phyloP scores from a whole-genome alignment of 2,113 vertebrate genomes.

The Zosterops hypoxanthus region DNA sequence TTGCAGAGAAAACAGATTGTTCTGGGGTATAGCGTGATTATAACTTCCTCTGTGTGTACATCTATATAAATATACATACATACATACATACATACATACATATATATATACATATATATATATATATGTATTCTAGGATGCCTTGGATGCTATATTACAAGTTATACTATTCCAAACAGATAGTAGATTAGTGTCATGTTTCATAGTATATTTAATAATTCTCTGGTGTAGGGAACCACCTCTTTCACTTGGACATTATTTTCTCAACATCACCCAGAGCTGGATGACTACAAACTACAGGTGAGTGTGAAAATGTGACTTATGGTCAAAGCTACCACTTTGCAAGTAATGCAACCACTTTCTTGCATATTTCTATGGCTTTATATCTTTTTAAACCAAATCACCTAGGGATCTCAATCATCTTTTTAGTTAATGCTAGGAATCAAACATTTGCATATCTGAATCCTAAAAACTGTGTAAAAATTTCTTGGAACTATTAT shows the following conservation, averaged over 20 bases:
- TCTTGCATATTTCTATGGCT: neutral
- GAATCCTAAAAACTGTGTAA: neutral
- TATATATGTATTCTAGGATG: neutral
- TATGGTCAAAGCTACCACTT: neutral
- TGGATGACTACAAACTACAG: neutral
- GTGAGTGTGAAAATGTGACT: neutral
- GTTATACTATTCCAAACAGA: neutral
- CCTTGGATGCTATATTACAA: neutral
- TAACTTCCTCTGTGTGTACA: neutral
- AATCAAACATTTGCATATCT: neutral
- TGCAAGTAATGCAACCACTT: neutral
- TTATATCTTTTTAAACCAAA: neutral
- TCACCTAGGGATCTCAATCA: accelerated
- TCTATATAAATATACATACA: neutral
- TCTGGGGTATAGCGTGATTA: neutral
- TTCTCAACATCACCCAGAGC: neutral
- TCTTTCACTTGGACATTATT: neutral
- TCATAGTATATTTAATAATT: neutral
- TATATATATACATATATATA: no score
- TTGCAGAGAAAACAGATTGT: neutral
- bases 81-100: no score
- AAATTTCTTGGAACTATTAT: neutral
- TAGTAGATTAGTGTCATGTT: neutral
- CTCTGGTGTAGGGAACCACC: neutral
- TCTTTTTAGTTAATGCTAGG: neutral